phyloP scores from a whole-genome alignment of 2,888 invertebrate genomes.

The Eustalomyia histrio region DNA sequence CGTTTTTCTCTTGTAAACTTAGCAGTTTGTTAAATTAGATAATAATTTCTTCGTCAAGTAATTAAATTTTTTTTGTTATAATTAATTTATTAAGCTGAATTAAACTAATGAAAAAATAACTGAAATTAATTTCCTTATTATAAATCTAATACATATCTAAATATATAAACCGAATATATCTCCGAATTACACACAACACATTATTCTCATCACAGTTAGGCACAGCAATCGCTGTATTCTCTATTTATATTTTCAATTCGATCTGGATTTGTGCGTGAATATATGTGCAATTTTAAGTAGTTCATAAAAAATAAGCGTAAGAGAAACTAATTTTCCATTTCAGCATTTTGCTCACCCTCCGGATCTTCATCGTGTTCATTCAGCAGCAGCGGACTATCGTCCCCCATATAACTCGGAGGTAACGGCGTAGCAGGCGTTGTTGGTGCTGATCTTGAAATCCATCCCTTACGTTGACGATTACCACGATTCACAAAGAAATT shows the following conservation, averaged over 20 bases:
- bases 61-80: too few species aligned
- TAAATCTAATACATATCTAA: too few species aligned
- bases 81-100: too few species aligned
- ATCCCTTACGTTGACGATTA: conserved; percentile 81
- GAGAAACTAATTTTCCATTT: conserved; percentile 61
- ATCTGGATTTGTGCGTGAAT: conserved; percentile 16
- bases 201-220: neutral
- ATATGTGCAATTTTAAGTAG: neutral
- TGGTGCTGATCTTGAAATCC: conserved; percentile 88
- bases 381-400: conserved; percentile 85
- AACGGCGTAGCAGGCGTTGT: conserved; percentile 86
- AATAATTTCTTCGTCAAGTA: too few species aligned
- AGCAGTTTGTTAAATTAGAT: too few species aligned
- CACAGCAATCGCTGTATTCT: neutral
- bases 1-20: too few species aligned
- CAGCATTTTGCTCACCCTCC: conserved; percentile 72
- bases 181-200: neutral
- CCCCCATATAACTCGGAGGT: conserved; percentile 84
- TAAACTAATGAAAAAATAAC: too few species aligned
- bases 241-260: conserved; percentile 2
- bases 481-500: conserved; percentile 76
- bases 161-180: neutral
- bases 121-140: too few species aligned
- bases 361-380: conserved; percentile 82
- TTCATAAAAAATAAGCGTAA: neutral